A percentile compares a stretch with the other conserved stretches of the same genome.
These are phyloP conservation scores for Anodontia alba DNA, from an alignment of 2,888 invertebrate species.

Conservation along the genomic window DNA sequence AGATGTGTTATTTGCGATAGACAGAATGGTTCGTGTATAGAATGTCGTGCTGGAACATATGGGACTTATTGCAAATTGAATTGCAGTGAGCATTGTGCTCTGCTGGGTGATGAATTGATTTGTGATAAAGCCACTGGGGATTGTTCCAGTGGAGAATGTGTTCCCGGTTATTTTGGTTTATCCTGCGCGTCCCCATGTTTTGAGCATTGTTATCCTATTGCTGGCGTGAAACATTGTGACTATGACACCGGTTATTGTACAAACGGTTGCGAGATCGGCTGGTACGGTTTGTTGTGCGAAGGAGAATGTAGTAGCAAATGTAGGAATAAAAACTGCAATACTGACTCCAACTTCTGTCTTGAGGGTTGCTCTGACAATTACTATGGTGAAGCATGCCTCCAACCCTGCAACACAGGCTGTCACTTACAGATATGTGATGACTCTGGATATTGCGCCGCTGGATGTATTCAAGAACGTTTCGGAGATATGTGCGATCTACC, in stretches of 20 bases:
- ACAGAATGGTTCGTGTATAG: slow-evolving; percentile 37
- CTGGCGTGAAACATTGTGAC: background rate
- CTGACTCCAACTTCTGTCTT: slow-evolving; percentile 25
- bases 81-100: slow-evolving; percentile 42
- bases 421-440: slow-evolving; percentile 27
- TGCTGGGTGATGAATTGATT: background rate
- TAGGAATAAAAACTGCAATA: slow-evolving; percentile 31
- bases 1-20: slow-evolving; percentile 41
- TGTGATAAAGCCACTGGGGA: slow-evolving; percentile 36
- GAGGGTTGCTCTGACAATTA: slow-evolving; percentile 40
- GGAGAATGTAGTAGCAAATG: slow-evolving; percentile 31
- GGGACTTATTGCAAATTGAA: slow-evolving; percentile 41
- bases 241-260: slow-evolving; percentile 28
- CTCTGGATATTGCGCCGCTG: slow-evolving; percentile 32
- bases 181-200: background rate
- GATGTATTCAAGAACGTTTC: slow-evolving; percentile 38
- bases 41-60: slow-evolving; percentile 36
- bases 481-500: slow-evolving; percentile 34
- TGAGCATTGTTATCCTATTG: background rate
- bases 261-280: slow-evolving; percentile 33
- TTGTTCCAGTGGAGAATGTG: slow-evolving; percentile 41
- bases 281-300: slow-evolving; percentile 30
- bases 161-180: background rate
- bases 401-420: slow-evolving; percentile 29
- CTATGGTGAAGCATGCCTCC: slow-evolving; percentile 34